Conservation (phyloP, 2,888 invertebrate genomes). For the Eudemis profundana region DNA sequence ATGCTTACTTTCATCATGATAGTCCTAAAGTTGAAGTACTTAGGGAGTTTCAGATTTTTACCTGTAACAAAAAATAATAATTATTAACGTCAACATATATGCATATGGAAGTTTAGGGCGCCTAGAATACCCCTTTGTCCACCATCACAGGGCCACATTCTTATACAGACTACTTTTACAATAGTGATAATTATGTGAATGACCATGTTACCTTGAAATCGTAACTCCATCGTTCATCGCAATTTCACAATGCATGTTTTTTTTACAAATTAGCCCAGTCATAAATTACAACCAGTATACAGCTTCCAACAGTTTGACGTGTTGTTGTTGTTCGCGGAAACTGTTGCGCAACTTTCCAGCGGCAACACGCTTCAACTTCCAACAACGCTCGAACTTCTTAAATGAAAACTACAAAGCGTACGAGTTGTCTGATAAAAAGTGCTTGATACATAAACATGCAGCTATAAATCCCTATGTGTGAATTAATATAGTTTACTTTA, state of each 20-base stretch:
- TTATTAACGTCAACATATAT: too few species aligned
- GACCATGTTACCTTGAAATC: too few species aligned
- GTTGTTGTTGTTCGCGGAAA: background rate
- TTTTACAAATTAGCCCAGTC: background rate
- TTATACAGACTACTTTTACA: too few species aligned
- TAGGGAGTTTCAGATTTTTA: background rate
- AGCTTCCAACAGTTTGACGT: background rate
- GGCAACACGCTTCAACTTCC: background rate
- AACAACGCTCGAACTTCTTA: constrained; percentile 2
- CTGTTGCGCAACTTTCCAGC: background rate
- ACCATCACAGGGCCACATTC: too few species aligned
- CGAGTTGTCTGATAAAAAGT: background rate
- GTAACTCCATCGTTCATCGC: too few species aligned
- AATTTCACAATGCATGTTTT: too few species aligned
- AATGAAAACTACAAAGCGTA: constrained; percentile 2
- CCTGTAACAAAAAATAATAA: constrained; percentile 15
- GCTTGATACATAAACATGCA: background rate
- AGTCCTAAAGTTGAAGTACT: too few species aligned
- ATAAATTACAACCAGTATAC: background rate
- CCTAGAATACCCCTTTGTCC: too few species aligned
- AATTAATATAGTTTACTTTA: too few species aligned
- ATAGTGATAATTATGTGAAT: too few species aligned
- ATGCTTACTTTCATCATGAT: too few species aligned
- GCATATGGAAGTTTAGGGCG: too few species aligned
- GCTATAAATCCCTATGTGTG: background rate